Base-by-base conservation (phyloP, 2,888 invertebrate genomes). In the Odontocerum albicorne region DNA sequence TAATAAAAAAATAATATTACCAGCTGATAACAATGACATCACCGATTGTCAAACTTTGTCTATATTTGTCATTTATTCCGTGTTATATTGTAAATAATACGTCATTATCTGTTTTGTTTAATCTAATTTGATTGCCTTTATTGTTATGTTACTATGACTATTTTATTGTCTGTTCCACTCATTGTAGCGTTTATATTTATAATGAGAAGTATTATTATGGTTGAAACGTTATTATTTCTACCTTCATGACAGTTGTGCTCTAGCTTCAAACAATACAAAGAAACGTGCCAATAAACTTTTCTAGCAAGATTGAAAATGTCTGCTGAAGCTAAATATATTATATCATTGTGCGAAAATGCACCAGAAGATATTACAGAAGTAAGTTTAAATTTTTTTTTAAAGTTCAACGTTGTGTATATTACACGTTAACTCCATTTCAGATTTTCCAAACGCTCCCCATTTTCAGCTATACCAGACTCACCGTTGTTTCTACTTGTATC, bases 321-420 rank as follows among this genome's bases (percentile, higher is more conserved):
- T 64, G 75, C 76, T 63, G 77, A 78, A 62, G 56, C 77, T 4
- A 72, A 73, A 62, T 78, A 78, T 59, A 66, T 73, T 57, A 64
- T 78, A 47, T 67, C 67, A 32, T 68, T 78, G 8, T 68, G 75
- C 55, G 75, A 77, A 63, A 64, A 71, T 55, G 66, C 72, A 2
- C 68, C 68, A 55, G 68, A 69, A 46, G 67, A 71, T 57, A 64
- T 73, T 57, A 72, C 69, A 67, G 70, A 75, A 63, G 77, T 77
- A 67, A 67, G 69, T 59, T 32, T 38, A 17, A 22, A 32, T 51
- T 17, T 63, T 13, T 22, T 43, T 35, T 35, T 6, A 27, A 27
- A 27, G 10, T 7, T 27, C 6, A 7, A 7, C 10, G 7, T 27
- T 27, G 27, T 27, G 6, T 27, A 7, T 27, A n/a, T n/a, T n/a